Evolutionary conservation across 2,797 vertebrate genomes (phyloP).

Genomic region (Phoxinus dragarum): DNA sequence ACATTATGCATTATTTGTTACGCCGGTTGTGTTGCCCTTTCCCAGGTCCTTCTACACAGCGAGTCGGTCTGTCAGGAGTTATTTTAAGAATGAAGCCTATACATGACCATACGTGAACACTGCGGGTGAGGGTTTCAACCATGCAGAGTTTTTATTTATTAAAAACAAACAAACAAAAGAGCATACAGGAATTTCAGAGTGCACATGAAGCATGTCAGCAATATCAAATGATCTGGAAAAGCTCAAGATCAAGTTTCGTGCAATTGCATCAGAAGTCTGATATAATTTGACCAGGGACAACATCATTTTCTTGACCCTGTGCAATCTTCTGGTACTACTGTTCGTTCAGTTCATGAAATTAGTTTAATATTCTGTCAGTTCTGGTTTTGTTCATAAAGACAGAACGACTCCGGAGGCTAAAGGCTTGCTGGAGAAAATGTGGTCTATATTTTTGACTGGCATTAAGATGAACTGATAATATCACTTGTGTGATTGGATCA

Average conservation of each 20-base stretch:
- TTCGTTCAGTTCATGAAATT: constrained; percentile 61
- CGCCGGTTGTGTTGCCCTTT: constrained; percentile 25
- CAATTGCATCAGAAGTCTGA: constrained; percentile 79
- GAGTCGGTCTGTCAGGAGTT: constrained; percentile 4
- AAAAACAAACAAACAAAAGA: background rate
- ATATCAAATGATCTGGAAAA: constrained; percentile 38
- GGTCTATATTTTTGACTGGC: constrained; percentile 23
- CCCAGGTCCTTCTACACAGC: constrained; percentile 3
- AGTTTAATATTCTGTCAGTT: constrained; percentile 46
- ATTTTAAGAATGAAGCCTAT: constrained; percentile 39
- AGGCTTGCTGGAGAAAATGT: constrained; percentile 17
- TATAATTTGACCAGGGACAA: constrained; percentile 66
- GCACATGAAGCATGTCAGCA: background rate
- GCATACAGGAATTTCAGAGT: background rate
- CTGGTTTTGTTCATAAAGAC: constrained; percentile 24
- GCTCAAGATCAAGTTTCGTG: constrained; percentile 72
- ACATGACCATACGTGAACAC: constrained; percentile 21
- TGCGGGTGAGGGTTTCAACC: background rate
- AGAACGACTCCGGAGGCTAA: constrained; percentile 25
- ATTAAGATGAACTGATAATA: constrained; percentile 22
- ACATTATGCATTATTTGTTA: constrained; percentile 48
- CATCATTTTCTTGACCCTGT: constrained; percentile 14
- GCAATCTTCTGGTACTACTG: constrained; percentile 64
- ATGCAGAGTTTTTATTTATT: constrained; percentile 6
- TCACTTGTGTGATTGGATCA: constrained; percentile 1